Evolutionary conservation across 2,888 invertebrate genomes (phyloP).

Genomic region (Willowsia nigromaculata): DNA sequence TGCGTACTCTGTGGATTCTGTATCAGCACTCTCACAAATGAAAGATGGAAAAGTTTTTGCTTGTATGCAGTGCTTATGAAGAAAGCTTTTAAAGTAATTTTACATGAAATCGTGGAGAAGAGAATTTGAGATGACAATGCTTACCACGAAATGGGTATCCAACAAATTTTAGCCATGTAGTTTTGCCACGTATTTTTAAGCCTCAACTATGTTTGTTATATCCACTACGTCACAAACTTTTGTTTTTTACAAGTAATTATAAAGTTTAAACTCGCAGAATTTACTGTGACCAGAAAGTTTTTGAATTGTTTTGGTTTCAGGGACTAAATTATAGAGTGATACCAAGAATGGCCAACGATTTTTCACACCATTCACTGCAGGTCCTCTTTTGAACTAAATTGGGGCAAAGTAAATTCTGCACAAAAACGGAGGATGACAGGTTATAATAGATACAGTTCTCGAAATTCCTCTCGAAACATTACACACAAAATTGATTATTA

Average conservation of each 20-base stretch:
- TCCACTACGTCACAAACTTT: not conserved
- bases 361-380: not conserved
- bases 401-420: conserved; percentile 45
- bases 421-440: conserved; percentile 24
- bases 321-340: not conserved
- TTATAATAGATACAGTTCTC: not conserved
- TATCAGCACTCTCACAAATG: not conserved
- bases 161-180: not conserved
- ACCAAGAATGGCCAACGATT: not conserved
- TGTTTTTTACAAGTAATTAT: not conserved
- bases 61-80: no score
- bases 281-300: not conserved
- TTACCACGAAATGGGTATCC: conserved; percentile 4
- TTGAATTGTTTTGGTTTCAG: not conserved
- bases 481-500: not conserved
- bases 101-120: not conserved
- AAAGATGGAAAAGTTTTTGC: not conserved
- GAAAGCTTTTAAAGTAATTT: not conserved
- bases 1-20: not conserved
- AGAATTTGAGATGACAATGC: not conserved
- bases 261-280: not conserved
- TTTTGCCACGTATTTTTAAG: not conserved
- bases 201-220: not conserved
- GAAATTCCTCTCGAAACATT: not conserved
- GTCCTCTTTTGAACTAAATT: not conserved